Evolutionary conservation across 2,797 vertebrate species (phyloP).

Genomic region (Tinamus major): DNA sequence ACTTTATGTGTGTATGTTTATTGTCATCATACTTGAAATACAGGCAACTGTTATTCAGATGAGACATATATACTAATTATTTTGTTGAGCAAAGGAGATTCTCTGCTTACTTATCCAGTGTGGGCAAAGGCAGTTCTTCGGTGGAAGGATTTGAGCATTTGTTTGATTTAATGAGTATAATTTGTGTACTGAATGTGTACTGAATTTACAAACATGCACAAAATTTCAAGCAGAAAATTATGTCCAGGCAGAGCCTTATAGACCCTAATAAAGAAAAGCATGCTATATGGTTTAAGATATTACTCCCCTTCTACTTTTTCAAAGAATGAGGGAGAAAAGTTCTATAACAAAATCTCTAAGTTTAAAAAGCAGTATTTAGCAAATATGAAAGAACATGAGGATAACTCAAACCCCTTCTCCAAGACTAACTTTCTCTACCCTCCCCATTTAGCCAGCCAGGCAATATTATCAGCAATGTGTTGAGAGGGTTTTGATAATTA

Average conservation of each 20-base stretch:
- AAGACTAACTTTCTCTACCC: not conserved
- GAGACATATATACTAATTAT: not conserved
- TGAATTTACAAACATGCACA: constrained; percentile 22
- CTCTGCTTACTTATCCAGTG: not conserved
- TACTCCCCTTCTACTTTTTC: not conserved
- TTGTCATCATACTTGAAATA: not conserved
- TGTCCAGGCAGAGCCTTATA: not conserved
- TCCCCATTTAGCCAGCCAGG: not conserved
- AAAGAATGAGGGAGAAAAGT: not conserved
- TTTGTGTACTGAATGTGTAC: not conserved
- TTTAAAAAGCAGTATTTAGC: not conserved
- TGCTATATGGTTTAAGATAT: not conserved
- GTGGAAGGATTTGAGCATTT: not conserved
- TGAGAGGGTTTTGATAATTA: not conserved
- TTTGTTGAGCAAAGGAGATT: not conserved
- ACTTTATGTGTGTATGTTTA: constrained; percentile 7
- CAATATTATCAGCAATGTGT: not conserved
- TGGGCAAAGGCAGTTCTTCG: not conserved
- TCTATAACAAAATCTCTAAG: not conserved
- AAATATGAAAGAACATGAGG: fast-evolving
- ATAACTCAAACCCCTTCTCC: not conserved
- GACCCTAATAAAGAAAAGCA: not conserved
- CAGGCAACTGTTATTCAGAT: constrained; percentile 10
- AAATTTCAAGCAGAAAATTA: constrained; percentile 10
- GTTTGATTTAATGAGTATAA: constrained; percentile 27